Evolutionary conservation across 2,113 vertebrate species (phyloP).

Genomic region (Oncorhynchus gorbuscha): DNA sequence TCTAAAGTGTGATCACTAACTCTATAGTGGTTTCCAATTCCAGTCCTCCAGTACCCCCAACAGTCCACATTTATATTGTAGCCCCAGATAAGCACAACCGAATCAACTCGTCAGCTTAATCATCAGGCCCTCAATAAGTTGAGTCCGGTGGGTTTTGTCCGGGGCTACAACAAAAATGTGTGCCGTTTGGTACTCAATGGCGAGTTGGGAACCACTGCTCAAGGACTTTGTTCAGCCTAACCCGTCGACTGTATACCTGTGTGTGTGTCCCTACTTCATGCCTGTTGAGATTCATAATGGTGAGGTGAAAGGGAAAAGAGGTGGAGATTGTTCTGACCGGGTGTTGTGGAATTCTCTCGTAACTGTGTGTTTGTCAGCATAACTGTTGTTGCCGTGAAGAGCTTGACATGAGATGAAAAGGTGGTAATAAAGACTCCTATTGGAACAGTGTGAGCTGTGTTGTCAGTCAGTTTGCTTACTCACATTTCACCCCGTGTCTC

Average conservation of each 20-base stretch:
- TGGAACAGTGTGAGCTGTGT: constrained; percentile 68
- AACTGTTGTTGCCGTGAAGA: constrained; percentile 67
- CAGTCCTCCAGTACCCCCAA: no score
- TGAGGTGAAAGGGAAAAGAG: constrained; percentile 67
- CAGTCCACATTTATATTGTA: no score
- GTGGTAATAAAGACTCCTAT: constrained; percentile 50
- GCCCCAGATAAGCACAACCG: no score
- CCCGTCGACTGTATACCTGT: constrained; percentile 69
- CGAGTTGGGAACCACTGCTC: constrained; percentile 51
- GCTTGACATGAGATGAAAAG: constrained; percentile 61
- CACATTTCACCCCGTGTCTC: constrained; percentile 57
- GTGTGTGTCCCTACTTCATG: constrained; percentile 26
- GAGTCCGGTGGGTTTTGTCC: no score
- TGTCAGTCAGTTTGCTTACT: constrained; percentile 59
- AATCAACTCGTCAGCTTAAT: no score
- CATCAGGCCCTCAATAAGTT: no score
- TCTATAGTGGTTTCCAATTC: constrained; percentile 26
- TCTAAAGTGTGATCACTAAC: constrained; percentile 58
- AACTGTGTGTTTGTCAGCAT: constrained; percentile 61
- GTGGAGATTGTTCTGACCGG: constrained; percentile 77
- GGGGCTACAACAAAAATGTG: no score
- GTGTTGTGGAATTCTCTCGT: constrained; percentile 53
- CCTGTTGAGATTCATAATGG: constrained; percentile 72
- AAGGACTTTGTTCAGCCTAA: constrained; percentile 67
- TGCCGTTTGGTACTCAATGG: constrained; percentile 12